Evolutionary conservation across 2,797 vertebrate genomes (phyloP).

Genomic region (Sandelia bainsii): DNA sequence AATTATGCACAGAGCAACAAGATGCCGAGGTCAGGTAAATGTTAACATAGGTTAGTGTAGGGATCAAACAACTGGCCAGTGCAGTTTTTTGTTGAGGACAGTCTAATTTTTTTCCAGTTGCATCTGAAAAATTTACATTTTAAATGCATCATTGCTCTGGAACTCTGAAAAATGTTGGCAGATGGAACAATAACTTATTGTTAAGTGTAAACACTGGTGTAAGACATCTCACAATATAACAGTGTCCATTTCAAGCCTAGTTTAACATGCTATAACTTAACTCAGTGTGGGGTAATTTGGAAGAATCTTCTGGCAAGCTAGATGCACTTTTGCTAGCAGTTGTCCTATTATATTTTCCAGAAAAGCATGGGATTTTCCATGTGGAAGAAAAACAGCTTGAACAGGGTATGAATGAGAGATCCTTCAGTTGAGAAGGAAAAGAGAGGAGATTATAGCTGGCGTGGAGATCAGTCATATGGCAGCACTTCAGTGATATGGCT

Average conservation of each 20-base stretch:
- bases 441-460: constrained; percentile 46
- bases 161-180: not conserved
- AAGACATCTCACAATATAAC: constrained; percentile 10
- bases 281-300: constrained; percentile 5
- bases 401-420: constrained; percentile 31
- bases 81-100: too few species aligned
- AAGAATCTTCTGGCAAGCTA: not conserved
- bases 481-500: constrained; percentile 28
- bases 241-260: constrained; percentile 43
- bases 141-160: not conserved
- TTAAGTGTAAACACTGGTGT: constrained; percentile 7
- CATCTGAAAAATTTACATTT: not conserved
- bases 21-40: too few species aligned
- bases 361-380: constrained; percentile 47
- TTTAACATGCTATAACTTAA: constrained; percentile 32
- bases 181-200: constrained; percentile 21
- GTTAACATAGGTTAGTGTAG: too few species aligned
- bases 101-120: not conserved
- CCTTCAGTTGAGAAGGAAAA: constrained; percentile 35
- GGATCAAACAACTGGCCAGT: too few species aligned
- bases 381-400: constrained; percentile 30
- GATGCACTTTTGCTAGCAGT: constrained; percentile 1
- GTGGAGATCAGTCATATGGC: constrained; percentile 41
- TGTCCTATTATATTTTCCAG: constrained; percentile 17
- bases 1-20: too few species aligned